Evolutionary conservation across 2,888 invertebrate genomes (phyloP).

Genomic region (Microdon myrmicae): DNA sequence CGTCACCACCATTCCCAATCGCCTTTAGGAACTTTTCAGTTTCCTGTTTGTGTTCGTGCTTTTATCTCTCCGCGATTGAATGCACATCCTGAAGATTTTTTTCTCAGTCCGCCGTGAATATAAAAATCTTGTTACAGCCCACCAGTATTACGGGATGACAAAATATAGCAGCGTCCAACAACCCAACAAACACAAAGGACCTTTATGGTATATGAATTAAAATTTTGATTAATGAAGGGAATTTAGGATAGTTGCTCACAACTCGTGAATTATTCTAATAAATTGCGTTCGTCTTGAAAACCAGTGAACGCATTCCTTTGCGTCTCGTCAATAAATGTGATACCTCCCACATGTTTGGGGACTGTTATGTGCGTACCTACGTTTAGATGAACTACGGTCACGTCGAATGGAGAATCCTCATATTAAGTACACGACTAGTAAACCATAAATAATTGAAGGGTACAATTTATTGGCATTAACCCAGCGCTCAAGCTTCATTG

Average conservation of each 20-base stretch:
- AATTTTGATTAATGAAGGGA: constrained; percentile 51
- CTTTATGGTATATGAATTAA: constrained; percentile 51
- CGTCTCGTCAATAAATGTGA: constrained; percentile 14
- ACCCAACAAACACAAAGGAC: constrained; percentile 11
- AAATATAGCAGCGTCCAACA: too few species aligned
- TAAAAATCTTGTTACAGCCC: constrained; percentile 43
- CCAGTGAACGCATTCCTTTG: constrained; percentile 41
- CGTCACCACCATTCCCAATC: constrained; percentile 8
- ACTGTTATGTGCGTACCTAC: constrained; percentile 6
- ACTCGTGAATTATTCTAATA: constrained; percentile 46
- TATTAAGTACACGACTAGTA: constrained; percentile 20
- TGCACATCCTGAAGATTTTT: constrained; percentile 50
- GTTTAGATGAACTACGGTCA: constrained; percentile 21
- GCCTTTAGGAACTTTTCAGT: constrained; percentile 42
- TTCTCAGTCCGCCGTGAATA: constrained; percentile 46
- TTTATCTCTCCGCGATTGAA: constrained; percentile 51
- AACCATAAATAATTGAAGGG: constrained; percentile 41
- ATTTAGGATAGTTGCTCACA: constrained; percentile 47
- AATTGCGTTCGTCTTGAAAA: constrained; percentile 45
- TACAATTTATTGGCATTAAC: constrained; percentile 32
- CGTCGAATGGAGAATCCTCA: constrained; percentile 8
- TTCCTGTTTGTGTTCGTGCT: constrained; percentile 51
- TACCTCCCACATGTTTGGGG: neutral
- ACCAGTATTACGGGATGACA: too few species aligned
- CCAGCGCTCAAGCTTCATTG: neutral